These are phyloP conservation scores for Procambarus clarkii DNA, from an alignment of 1,140 invertebrate genomes.

Conservation along the genomic window DNA sequence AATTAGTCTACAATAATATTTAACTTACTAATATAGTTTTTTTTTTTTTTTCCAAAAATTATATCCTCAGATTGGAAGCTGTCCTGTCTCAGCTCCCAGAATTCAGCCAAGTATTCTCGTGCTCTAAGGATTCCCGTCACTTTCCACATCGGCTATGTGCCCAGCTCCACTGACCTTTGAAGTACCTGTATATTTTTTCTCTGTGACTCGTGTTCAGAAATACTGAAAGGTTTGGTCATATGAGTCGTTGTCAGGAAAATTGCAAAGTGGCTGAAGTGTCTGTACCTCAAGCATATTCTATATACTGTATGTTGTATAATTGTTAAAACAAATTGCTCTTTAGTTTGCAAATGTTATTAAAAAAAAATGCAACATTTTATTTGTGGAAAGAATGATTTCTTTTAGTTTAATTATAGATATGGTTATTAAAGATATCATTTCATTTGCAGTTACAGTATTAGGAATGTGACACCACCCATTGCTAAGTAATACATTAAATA, in stretches of 20 bases:
- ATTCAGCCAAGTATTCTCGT: slow-evolving; percentile 69
- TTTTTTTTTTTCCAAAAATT: no score
- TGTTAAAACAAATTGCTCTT: background rate
- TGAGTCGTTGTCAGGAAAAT: background rate
- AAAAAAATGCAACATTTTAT: no score
- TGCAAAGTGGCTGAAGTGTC: background rate
- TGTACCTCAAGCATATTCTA: background rate
- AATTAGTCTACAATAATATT: no score
- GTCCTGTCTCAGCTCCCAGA: slow-evolving; percentile 68
- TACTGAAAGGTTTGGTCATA: slow-evolving; percentile 36
- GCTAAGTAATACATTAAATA: no score
- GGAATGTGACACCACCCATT: no score
- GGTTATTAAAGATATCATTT: no score
- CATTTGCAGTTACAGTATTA: no score
- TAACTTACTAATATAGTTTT: no score
- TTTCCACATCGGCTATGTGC: slow-evolving; percentile 66
- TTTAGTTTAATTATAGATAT: no score
- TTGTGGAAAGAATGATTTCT: no score
- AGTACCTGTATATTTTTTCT: slow-evolving; percentile 42
- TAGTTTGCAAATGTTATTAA: background rate
- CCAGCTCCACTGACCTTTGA: slow-evolving; percentile 64
- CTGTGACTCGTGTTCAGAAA: slow-evolving; percentile 36
- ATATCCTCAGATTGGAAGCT: slow-evolving; percentile 56
- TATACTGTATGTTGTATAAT: background rate
- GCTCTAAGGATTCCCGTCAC: slow-evolving; percentile 52